A percentile compares a stretch with the other conserved stretches of the same genome.
phyloP scores from a whole-genome alignment of 2,888 invertebrate species.

The Cantharis lateralis region DNA sequence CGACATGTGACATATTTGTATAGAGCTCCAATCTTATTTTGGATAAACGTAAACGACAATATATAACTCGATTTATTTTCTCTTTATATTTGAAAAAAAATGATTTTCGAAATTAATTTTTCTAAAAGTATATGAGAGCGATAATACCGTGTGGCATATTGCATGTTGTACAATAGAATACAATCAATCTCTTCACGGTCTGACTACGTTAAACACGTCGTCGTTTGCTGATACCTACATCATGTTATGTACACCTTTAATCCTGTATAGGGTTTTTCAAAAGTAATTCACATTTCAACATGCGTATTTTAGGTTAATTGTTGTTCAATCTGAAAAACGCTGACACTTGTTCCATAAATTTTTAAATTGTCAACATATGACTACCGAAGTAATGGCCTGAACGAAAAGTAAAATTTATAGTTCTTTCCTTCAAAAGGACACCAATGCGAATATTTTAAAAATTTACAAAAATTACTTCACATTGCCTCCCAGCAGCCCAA shows the following conservation, averaged over 20 bases:
- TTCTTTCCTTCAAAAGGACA: neutral
- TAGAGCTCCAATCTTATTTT: neutral
- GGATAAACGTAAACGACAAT: neutral
- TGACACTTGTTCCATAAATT: neutral
- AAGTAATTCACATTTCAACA: neutral
- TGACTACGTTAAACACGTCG: neutral
- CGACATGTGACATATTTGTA: neutral
- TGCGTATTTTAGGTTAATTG: neutral
- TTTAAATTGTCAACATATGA: neutral
- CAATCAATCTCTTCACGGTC: neutral
- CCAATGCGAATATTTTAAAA: neutral
- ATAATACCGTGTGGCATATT: neutral
- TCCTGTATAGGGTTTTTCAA: neutral
- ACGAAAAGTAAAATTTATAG: neutral
- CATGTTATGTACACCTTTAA: neutral
- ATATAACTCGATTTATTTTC: neutral
- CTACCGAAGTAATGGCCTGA: neutral
- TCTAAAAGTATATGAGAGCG: neutral
- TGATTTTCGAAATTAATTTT: neutral
- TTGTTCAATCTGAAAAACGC: neutral
- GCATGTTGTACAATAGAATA: neutral
- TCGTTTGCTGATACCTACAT: neutral
- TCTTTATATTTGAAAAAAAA: neutral
- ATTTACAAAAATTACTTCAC: neutral
- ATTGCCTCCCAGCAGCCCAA: no score